Evolutionary conservation across 2,888 invertebrate species (phyloP), one percentile per base, ranked within the genome.

Genomic region (Ectemnius cavifrons): DNA sequence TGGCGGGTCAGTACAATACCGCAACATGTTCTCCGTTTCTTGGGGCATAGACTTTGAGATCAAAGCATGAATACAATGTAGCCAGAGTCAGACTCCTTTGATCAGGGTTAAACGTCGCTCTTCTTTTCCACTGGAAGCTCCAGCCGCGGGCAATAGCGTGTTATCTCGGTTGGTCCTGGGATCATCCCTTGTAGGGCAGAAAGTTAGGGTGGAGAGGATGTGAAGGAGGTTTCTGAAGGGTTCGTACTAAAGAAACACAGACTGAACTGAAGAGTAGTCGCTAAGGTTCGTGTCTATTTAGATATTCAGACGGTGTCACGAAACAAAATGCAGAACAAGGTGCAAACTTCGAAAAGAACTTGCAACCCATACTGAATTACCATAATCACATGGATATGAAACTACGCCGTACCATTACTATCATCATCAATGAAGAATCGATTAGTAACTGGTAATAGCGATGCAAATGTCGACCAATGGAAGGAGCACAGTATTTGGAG

Each of bases 401-500:
- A 52, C 67, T 64, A 73, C 70, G 59, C 63, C 56, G 66, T 58
- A 52, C 78, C 77, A 80, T 82, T 73, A 79, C 80, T 78, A 80
- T 83, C 79, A 82, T 75, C 81, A 68, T 73, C 77, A 77, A 77
- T 71, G 73, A 37, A 63, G 67, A 71, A 72, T 16, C 68, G 63
- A 49, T 4, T 45, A 20, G 78, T 69, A 81, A 79, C 70, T 23
- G 23, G 2, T 37, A 37, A 37, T 37, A 6, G 37, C 37, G 23
- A 23, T 23, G 23, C 23, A 23, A 23, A 23, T 23, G 23, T 20
- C 1, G 20, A 20, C 20, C 1, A 20, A 20, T 20, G 20, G 20
- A 20, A 20, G 20, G 67, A 61, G 71, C 67, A 75, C 64, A 66
- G 64, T 70, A 66, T 73, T 58, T 59, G 73, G 63, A 61, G 71